Evolutionary conservation across 2,888 invertebrate genomes (phyloP).

Genomic region (Machimus atricapillus): DNA sequence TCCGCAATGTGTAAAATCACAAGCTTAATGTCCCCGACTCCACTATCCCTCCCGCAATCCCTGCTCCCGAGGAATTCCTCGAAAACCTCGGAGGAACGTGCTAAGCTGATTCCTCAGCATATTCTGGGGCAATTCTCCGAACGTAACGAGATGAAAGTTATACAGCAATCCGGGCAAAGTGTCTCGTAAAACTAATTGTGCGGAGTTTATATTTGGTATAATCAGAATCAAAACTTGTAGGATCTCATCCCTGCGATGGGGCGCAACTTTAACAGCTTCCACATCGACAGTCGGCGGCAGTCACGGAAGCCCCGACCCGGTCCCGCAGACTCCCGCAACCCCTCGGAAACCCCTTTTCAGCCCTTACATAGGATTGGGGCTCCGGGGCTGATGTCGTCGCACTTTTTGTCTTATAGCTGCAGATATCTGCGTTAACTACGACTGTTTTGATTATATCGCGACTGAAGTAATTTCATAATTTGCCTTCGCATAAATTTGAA

Average conservation of each 20-base stretch:
- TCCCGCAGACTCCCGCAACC: not conserved
- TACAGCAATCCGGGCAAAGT: not conserved
- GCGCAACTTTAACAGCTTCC: not conserved
- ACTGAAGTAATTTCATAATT: slow-evolving; percentile 46
- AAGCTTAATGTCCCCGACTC: not conserved
- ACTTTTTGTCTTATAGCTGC: slow-evolving; percentile 27
- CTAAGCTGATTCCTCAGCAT: not conserved
- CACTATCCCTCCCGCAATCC: not conserved
- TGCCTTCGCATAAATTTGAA: slow-evolving; percentile 46
- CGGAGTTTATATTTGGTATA: slow-evolving; percentile 16
- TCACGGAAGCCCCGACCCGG: not conserved
- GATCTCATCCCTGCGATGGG: not conserved
- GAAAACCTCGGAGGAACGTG: not conserved
- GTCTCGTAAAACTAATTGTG: slow-evolving; percentile 29
- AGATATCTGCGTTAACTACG: slow-evolving; percentile 37
- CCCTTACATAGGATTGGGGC: not conserved
- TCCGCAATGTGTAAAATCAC: not conserved
- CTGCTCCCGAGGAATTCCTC: not conserved
- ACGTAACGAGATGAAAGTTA: not conserved
- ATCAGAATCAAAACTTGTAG: slow-evolving; percentile 22
- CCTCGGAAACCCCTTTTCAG: not conserved
- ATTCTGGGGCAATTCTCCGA: not conserved
- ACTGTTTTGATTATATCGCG: slow-evolving; percentile 46
- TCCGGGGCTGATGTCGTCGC: not conserved
- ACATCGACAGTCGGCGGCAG: slow-evolving; percentile 26